Evolutionary conservation across 2,888 invertebrate species (phyloP).

Genomic region (Eristalis arbustorum): DNA sequence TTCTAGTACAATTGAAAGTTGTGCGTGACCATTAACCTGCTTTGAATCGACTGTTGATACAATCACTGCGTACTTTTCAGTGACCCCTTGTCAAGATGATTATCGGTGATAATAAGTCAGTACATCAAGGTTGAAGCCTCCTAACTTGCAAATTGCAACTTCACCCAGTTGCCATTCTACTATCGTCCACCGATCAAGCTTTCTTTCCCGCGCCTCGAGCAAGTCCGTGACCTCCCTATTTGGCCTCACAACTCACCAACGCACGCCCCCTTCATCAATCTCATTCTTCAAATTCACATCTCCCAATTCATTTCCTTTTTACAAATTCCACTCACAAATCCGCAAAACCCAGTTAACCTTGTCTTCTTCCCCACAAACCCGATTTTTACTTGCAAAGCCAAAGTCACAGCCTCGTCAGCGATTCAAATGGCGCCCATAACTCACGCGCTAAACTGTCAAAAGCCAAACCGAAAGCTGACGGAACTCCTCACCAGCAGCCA

Average conservation of each 20-base stretch:
- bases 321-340: constrained; percentile 30
- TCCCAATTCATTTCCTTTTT: constrained; percentile 4
- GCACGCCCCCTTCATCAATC: not conserved
- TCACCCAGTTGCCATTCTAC: not conserved
- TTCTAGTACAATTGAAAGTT: no score
- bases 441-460: constrained; percentile 15
- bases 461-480: not conserved
- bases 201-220: not conserved
- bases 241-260: not conserved
- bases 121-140: no score
- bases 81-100: no score
- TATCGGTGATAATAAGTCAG: no score
- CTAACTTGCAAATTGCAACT: no score
- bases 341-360: constrained; percentile 36
- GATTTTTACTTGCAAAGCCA: constrained; percentile 11
- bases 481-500: not conserved
- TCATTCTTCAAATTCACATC: not conserved
- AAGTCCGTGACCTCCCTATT: constrained; percentile 12
- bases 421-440: constrained; percentile 44
- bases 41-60: no score
- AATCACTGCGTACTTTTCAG: no score
- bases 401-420: constrained; percentile 19
- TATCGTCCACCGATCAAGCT: not conserved
- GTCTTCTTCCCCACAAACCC: not conserved
- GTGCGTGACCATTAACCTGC: no score